Evolutionary conservation across 2,797 vertebrate genomes (phyloP), one percentile per base, ranked within the genome.

Genomic region (Chloroceryle inda): DNA sequence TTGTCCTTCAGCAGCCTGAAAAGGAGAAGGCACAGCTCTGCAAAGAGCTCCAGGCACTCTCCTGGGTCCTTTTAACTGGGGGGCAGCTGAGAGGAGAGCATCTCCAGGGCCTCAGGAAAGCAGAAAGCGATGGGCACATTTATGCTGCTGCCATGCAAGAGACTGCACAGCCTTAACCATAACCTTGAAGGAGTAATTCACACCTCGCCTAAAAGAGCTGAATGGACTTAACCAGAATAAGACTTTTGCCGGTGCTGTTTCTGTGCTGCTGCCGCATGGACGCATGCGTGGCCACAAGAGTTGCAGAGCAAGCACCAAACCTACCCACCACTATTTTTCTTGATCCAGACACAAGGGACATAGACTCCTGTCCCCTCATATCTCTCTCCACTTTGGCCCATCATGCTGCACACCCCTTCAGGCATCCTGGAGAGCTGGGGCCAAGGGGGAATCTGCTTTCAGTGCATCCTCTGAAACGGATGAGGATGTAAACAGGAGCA

Each of bases 241-340:
- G 62, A 42, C 24, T 58, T 76, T 44, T 47, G 37, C 67, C 33
- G 0, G 0, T 24, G 10, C 38, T 47, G 50, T 24, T 85, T 62
- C 68, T 40, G 10, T 5, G 1, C 15, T 0, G 0, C 45, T 27
- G 47, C 56, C 64, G 67, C 62, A 50, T 0, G 0, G 73, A 61
- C 7, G 13, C 18, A 23, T 4, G 10, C 6, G 0, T 13, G 27
- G 31, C 35, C 1, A 0, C 50, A 23, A 0, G 45, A 23, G 10
- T 61, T 35, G 26, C 47, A 71, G 35, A 66, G 29, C 27, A 24
- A 37, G 42, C 40, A 35, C 11, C 61, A 62, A 45, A 23, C 10
- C 16, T 13, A 23, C 3, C 17, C 27, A 6, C 9, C 16, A 2
- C 13, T 14, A 13, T 64, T 69, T 42, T 37, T 47, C 35, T 69